Conservation (phyloP, 2,888 invertebrate species). For the Calliopum simillimum region DNA sequence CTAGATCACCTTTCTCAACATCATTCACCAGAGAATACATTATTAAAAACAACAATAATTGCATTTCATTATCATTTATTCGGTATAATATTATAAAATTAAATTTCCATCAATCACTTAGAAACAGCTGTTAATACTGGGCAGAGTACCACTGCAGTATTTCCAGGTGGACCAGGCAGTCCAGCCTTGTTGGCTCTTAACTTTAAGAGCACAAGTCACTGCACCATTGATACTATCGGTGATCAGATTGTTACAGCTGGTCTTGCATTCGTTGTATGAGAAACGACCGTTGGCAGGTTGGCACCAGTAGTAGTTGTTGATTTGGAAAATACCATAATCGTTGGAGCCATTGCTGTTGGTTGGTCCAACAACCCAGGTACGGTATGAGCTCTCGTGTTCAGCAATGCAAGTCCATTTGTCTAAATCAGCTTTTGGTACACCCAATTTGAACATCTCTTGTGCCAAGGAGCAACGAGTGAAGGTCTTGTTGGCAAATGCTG, state of each 20-base stretch:
- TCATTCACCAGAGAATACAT: too few relatives aligned
- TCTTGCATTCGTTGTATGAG: constrained; percentile 55
- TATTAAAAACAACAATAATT: too few relatives aligned
- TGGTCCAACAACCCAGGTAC: constrained; percentile 64
- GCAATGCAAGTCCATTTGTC: constrained; percentile 55
- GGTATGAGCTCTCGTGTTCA: constrained; percentile 54
- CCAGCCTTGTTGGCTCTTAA: constrained; percentile 57
- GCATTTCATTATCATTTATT: too few relatives aligned
- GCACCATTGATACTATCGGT: constrained; percentile 55
- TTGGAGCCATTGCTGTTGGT: constrained; percentile 65
- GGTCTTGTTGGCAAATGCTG: neutral
- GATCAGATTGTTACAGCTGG: constrained; percentile 54
- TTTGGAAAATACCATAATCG: constrained; percentile 58
- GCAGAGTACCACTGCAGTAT: constrained; percentile 53
- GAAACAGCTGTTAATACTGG: constrained; percentile 56
- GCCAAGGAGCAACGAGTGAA: constrained; percentile 54
- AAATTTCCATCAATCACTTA: constrained; percentile 40
- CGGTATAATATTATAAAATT: too few relatives aligned
- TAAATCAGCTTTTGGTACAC: constrained; percentile 52
- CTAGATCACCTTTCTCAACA: too few relatives aligned
- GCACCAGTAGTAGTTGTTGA: constrained; percentile 57
- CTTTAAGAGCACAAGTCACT: constrained; percentile 55
- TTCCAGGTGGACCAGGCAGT: constrained; percentile 60
- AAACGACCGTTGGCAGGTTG: constrained; percentile 44
- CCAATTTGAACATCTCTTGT: constrained; percentile 53